Conservation (phyloP, 2,888 invertebrate genomes). For the Caenorhabditis imperialis region DNA sequence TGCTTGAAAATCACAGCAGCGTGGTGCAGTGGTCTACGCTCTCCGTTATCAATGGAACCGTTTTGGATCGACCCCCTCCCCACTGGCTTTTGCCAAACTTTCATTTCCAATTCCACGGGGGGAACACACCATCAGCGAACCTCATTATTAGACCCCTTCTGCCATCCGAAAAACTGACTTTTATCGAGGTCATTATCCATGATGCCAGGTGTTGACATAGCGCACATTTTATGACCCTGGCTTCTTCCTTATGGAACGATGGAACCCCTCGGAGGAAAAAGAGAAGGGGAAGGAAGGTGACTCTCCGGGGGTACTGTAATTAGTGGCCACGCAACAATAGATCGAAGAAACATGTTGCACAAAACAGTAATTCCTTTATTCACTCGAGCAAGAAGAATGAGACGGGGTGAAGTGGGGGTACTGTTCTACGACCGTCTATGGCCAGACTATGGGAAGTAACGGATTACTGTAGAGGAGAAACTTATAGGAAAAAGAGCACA, state of each 20-base stretch:
- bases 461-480: too few relatives aligned
- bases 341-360: conserved; percentile 27
- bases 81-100: background rate
- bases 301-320: conserved; percentile 30
- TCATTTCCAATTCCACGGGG: too few relatives aligned
- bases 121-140: too few relatives aligned
- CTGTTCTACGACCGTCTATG: too few relatives aligned
- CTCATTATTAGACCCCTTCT: too few relatives aligned
- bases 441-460: too few relatives aligned
- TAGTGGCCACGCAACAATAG: conserved; percentile 27
- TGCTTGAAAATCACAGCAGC: too few relatives aligned
- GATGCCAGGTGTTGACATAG: conserved; percentile 51
- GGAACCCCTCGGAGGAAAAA: background rate
- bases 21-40: too few relatives aligned
- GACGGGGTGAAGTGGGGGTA: too few relatives aligned
- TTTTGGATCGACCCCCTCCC: too few relatives aligned
- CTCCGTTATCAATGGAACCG: too few relatives aligned
- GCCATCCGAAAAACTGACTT: conserved; percentile 37
- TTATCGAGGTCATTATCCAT: conserved; percentile 51
- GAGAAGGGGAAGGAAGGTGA: background rate
- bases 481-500: too few relatives aligned
- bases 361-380: conserved; percentile 38
- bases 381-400: conserved; percentile 20
- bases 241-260: background rate
- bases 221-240: conserved; percentile 31